These are phyloP conservation scores for Ophonus ardosiacus DNA, from an alignment of 2,888 invertebrate species.

Conservation along the genomic window DNA sequence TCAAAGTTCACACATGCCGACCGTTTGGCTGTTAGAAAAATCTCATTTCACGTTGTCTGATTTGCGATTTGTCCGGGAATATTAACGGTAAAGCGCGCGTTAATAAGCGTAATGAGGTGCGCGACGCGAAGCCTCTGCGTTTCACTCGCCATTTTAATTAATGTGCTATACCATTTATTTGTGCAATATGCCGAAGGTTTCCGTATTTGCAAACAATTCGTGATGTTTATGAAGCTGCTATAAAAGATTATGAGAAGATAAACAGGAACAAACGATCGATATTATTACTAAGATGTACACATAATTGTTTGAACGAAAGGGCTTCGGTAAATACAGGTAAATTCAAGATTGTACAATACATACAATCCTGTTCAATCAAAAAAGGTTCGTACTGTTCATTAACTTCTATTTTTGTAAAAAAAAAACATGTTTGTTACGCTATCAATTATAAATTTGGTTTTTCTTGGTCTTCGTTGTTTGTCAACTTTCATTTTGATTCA, in stretches of 20 bases:
- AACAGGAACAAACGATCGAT: not conserved
- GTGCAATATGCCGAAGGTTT: conserved; percentile 52
- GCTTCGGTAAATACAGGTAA: no score
- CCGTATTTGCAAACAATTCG: conserved; percentile 47
- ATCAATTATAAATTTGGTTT: no score
- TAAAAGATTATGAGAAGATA: conserved; percentile 26
- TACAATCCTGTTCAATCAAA: no score
- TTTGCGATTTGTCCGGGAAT: conserved; percentile 49
- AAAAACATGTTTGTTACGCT: no score
- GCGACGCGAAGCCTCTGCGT: conserved; percentile 14
- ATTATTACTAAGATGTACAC: no score
- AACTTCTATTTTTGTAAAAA: no score
- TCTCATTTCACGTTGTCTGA: conserved; percentile 53
- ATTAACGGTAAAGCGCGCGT: conserved; percentile 54
- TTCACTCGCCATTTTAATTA: conserved; percentile 60
- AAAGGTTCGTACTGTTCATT: no score
- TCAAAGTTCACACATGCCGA: conserved; percentile 47
- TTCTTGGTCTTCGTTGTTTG: no score
- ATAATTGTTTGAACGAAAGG: no score
- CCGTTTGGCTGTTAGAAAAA: conserved; percentile 42
- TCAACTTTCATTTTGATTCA: no score
- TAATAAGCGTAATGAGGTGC: conserved; percentile 55
- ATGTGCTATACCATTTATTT: conserved; percentile 60
- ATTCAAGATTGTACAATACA: no score
- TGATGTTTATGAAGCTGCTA: conserved; percentile 27